Percentiles rank a stretch among this genome's conserved stretches.
Evolutionary conservation across 2,113 vertebrate genomes (phyloP).

Genomic region (Tringa solitaria): DNA sequence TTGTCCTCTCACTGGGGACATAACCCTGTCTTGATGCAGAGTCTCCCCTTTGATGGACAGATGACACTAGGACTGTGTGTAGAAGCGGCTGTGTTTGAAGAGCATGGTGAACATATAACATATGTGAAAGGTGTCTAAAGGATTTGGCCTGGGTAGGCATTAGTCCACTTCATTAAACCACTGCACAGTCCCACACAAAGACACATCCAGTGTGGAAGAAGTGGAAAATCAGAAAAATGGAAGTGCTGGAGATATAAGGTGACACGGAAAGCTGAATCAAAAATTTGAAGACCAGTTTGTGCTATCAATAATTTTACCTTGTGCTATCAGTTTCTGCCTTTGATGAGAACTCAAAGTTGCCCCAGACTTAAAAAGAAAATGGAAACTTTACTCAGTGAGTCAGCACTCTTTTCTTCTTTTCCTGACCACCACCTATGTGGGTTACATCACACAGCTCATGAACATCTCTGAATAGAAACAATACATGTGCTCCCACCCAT

Average conservation of each 20-base stretch:
- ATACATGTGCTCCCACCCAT: neutral
- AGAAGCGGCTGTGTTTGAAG: neutral
- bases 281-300: neutral
- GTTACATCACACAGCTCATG: slow-evolving; percentile 1
- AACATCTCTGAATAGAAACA: neutral
- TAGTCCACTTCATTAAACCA: neutral
- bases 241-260: neutral
- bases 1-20: neutral
- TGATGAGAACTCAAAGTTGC: neutral
- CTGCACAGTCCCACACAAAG: neutral
- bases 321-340: neutral
- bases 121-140: neutral
- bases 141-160: neutral
- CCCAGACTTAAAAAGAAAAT: neutral
- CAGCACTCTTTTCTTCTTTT: neutral
- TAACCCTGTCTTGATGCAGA: neutral
- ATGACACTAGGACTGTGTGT: neutral
- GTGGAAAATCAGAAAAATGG: neutral
- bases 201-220: neutral
- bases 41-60: neutral
- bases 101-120: neutral
- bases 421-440: neutral
- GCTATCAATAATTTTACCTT: neutral
- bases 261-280: neutral
- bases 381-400: neutral